Conservation (phyloP, 2,888 invertebrate species). For the Rotaria socialis region DNA sequence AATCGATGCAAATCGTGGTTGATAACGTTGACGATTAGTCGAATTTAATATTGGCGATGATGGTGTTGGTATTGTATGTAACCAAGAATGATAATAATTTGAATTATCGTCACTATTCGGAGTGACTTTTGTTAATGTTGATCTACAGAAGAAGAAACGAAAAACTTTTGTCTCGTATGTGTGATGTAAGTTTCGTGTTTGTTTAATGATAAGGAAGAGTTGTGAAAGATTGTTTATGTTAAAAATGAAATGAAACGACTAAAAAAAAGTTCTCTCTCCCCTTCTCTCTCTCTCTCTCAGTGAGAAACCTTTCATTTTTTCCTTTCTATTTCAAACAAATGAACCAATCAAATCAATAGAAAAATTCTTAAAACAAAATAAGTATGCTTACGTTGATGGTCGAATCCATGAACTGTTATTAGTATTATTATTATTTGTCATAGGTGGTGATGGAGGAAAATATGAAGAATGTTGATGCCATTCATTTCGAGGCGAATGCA, state of each 20-base stretch:
- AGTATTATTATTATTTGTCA: neutral
- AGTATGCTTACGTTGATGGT: neutral
- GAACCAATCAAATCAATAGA: neutral
- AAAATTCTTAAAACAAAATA: neutral
- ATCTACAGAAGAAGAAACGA: neutral
- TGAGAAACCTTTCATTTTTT: too few species aligned
- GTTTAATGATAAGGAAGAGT: constrained; percentile 26
- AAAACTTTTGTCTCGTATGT: neutral
- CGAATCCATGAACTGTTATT: neutral
- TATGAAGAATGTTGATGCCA: neutral
- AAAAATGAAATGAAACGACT: neutral
- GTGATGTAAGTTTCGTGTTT: constrained; percentile 9
- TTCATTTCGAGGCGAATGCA: neutral
- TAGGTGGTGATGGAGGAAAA: constrained; percentile 2
- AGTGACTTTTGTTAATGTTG: constrained; percentile 32
- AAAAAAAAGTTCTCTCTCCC: too few species aligned
- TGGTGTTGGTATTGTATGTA: neutral
- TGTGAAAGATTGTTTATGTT: constrained; percentile 29
- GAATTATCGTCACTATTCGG: constrained; percentile 32
- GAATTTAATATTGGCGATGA: neutral
- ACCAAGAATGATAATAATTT: constrained; percentile 26
- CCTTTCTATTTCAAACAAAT: neutral
- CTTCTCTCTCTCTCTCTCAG: too few species aligned
- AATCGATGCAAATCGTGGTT: neutral
- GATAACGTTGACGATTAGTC: neutral